These are phyloP conservation scores for Hormaphis cornu DNA, from an alignment of 1,140 invertebrate genomes.

Conservation along the genomic window DNA sequence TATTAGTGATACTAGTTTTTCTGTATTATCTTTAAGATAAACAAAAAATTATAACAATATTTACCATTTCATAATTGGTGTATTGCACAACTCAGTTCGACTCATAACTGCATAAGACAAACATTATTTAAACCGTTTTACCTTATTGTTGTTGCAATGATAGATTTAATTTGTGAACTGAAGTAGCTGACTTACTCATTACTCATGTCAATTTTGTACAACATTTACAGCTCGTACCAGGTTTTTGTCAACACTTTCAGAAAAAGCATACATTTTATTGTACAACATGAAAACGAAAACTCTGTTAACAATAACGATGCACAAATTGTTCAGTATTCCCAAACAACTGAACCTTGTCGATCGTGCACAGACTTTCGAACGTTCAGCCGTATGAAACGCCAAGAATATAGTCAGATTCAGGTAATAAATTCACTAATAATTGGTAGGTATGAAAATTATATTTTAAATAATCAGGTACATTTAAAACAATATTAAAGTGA, in stretches of 20 bases:
- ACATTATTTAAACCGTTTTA: too few species aligned
- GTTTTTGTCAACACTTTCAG: neutral
- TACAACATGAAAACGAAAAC: neutral
- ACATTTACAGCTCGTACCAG: neutral
- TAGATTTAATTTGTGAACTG: too few species aligned
- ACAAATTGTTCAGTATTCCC: neutral
- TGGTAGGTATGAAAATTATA: neutral
- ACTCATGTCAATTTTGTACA: neutral
- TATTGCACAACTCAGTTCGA: too few species aligned
- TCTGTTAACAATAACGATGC: neutral
- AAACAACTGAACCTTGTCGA: neutral
- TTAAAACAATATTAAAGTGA: neutral
- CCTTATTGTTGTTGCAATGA: too few species aligned
- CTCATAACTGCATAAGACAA: too few species aligned
- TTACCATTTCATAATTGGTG: too few species aligned
- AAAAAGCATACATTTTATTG: neutral
- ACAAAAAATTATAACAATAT: too few species aligned
- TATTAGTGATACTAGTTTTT: too few species aligned
- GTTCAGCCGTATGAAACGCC: neutral
- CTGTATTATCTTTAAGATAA: too few species aligned
- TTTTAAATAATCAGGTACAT: neutral
- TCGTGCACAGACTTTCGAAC: conserved; percentile 1
- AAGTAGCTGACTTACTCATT: neutral
- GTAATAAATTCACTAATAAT: neutral
- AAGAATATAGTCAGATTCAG: conserved; percentile 1